These are phyloP conservation scores for Cariama cristata DNA, from an alignment of 2,113 vertebrate species.

Conservation along the genomic window DNA sequence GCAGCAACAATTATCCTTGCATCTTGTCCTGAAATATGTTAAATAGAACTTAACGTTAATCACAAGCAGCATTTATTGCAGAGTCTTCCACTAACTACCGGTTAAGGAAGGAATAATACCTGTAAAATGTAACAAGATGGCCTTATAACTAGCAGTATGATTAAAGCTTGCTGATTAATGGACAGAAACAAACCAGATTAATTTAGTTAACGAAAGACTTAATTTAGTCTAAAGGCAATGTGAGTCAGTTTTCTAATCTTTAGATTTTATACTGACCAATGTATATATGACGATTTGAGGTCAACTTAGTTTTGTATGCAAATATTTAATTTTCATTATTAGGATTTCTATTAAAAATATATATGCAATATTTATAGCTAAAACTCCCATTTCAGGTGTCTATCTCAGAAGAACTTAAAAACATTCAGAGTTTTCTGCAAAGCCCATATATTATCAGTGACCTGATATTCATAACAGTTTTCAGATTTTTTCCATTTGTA, in stretches of 20 bases:
- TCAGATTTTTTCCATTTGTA: neutral
- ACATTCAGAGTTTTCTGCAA: neutral
- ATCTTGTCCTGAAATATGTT: neutral
- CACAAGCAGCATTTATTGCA: neutral
- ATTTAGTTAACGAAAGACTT: neutral
- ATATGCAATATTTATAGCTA: neutral
- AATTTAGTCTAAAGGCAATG: neutral
- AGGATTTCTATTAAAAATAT: neutral
- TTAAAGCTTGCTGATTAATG: neutral
- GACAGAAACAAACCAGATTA: neutral
- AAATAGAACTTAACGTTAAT: neutral
- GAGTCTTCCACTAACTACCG: neutral
- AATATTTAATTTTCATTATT: neutral
- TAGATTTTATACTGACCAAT: neutral
- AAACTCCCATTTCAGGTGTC: neutral
- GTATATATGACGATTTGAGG: neutral
- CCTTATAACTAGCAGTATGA: neutral
- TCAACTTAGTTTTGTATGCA: neutral
- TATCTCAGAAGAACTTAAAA: neutral
- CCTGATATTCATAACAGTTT: neutral
- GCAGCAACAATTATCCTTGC: neutral
- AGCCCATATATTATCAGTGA: neutral
- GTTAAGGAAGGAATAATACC: neutral
- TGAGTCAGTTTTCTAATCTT: neutral
- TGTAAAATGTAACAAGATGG: neutral